A percentile compares a stretch with the other conserved stretches of the same genome.
Evolutionary conservation across 2,888 invertebrate species (phyloP).

Genomic region (Calephelis perditalis): DNA sequence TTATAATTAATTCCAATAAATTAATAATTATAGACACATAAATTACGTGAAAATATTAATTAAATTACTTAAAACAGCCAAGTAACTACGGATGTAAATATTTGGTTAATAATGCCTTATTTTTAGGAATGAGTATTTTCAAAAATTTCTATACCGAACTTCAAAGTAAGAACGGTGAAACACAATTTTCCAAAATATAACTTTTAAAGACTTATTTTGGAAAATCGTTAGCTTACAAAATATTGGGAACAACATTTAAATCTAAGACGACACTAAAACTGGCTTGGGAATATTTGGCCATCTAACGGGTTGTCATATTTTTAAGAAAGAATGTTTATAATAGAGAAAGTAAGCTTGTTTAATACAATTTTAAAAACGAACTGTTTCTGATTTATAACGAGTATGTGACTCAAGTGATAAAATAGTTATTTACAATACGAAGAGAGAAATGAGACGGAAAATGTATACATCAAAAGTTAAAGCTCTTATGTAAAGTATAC

Average conservation of each 20-base stretch:
- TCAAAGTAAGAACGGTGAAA: conserved; percentile 50
- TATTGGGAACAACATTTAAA: conserved; percentile 74
- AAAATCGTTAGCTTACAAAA: conserved; percentile 60
- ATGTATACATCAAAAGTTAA: not conserved
- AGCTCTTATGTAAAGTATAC: no score
- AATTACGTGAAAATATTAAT: conserved; percentile 75
- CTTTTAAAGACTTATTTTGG: conserved; percentile 39
- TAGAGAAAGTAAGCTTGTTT: not conserved
- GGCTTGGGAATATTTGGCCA: conserved; percentile 22
- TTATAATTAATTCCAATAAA: conserved; percentile 74
- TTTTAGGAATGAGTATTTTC: conserved; percentile 73
- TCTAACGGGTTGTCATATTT: conserved; percentile 12
- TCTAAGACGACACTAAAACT: conserved; percentile 41
- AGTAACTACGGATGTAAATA: conserved; percentile 74
- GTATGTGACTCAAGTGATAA: not conserved
- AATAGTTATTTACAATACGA: not conserved
- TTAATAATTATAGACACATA: conserved; percentile 77
- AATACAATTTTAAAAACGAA: not conserved
- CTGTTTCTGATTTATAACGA: not conserved
- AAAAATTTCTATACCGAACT: conserved; percentile 55
- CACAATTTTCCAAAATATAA: conserved; percentile 50
- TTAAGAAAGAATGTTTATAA: not conserved
- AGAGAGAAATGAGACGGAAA: not conserved
- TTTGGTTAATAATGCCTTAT: conserved; percentile 71
- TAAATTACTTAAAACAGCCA: conserved; percentile 74